Evolutionary conservation across 2,888 invertebrate species (phyloP), one percentile per base, ranked within the genome.

Genomic region (Tipula confusa): DNA sequence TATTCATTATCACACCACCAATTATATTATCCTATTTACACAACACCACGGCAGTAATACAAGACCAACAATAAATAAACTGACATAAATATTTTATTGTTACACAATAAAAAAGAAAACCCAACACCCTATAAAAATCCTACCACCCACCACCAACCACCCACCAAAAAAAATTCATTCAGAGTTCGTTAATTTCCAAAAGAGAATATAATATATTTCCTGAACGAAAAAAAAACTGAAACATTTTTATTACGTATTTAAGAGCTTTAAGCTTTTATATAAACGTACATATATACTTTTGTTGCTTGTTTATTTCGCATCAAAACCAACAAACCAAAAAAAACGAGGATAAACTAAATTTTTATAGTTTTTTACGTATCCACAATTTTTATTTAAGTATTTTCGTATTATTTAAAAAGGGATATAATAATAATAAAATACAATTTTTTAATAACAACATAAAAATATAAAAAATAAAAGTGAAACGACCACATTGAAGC

Each of bases 181-280:
- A 64, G 24, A 64, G 24, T 64, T 24, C 24, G 64, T 64, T 64
- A 64, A 64, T 64, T 64, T 24, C 64, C 64, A 7, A 64, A 24
- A 9, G 3, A 64, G 24, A 64, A 64, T 24, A 64, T 9, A 64
- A 24, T 43, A n/a, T 31, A 5, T 31, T 38, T 13, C 24, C 24
- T 24, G 24, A 24, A 43, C 43, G 15, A 24, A 48, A 64, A 64
- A 64, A 64, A 64, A 24, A n/a, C n/a, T n/a, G n/a, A n/a, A 9
- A 64, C 64, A 24, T 64, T 64, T 64, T 64, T 64, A 64, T 64
- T 64, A 64, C 64, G 64, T 24, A 64, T 64, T 64, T 64, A 64
- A 64, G 64, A 64, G 64, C 64, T 64, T 64, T 64, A 64, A 64
- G 64, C 64, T 64, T 64, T 64, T 24, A 64, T 64, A 43, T 43